Evolutionary conservation across 2,113 vertebrate genomes (phyloP), one percentile per base, ranked within the genome.

Genomic region (Osmerus eperlanus): DNA sequence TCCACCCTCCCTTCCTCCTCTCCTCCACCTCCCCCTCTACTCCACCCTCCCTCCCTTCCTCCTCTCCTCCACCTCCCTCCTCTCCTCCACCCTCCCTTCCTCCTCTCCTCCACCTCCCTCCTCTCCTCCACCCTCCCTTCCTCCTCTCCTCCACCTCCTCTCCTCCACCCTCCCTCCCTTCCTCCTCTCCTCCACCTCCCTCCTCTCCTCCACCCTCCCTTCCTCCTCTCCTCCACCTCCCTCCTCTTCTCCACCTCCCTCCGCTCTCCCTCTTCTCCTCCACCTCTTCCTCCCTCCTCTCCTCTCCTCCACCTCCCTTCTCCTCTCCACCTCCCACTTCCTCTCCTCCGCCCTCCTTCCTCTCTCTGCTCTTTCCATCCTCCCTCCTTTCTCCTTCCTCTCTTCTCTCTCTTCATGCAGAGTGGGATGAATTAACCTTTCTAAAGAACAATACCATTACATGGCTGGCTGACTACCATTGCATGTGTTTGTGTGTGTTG

Each of bases 391-490:
- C 32, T 21, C 4, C 28, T 25, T 7, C 3, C 3, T 12, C 73
- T 29, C 66, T 65, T 72, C 76, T 76, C 68, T 41, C 78, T 75
- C 68, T 81, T 78, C 63, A 74, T 75, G 79, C 16, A 74, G 81
- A 83, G 65, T 77, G 76, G 75, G 76, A 84, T 74, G 77, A 85
- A 81, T 86, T 80, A 86, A 87, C 86, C 85, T 86, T 88, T 89
- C 80, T 65, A 41, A 78, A 70, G 79, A 88, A 86, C 83, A 87
- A 85, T 86, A 75, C 84, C 80, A 85, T 88, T 86, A 88, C 86
- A 87, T 84, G 82, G 84, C 70, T 84, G 81, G 84, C 65, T 85
- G 83, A 84, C 67, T 82, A 71, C 78, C 76, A 58, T 68, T 21
- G 29, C 12, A 14, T 58, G 67, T 58, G 25, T 69, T n/a, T 58